phyloP scores from a whole-genome alignment of 2,113 vertebrate species.

The Ctenodactylus gundi region DNA sequence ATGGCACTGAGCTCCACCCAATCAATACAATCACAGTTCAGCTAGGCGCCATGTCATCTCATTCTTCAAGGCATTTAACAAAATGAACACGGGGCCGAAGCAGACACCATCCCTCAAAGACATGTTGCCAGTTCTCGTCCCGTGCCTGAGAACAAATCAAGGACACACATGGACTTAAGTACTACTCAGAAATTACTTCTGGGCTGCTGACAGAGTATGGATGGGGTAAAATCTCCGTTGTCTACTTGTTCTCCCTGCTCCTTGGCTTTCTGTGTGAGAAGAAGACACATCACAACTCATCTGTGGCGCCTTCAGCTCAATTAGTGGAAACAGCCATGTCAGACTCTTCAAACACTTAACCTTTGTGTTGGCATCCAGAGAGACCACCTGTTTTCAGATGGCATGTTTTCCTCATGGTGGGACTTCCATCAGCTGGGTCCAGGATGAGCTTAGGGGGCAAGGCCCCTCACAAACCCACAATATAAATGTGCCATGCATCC shows the following conservation, averaged over 20 bases:
- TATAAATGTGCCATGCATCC: not conserved
- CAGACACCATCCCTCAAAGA: not conserved
- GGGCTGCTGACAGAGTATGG: not conserved
- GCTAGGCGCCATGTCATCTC: not conserved
- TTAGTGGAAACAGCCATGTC: accelerated
- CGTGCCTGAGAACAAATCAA: not conserved
- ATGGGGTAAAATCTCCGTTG: not conserved
- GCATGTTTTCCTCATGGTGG: accelerated
- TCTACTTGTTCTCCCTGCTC: not conserved
- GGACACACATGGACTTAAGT: not conserved
- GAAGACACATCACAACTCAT: not conserved
- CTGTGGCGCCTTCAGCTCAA: not conserved
- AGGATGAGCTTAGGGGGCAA: not conserved
- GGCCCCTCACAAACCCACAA: not conserved
- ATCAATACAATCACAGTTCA: not conserved
- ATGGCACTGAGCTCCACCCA: not conserved
- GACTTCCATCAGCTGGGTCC: no score
- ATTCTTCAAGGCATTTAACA: not conserved
- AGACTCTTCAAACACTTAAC: not conserved
- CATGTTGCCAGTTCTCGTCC: not conserved
- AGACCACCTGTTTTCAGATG: not conserved
- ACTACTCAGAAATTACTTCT: not conserved
- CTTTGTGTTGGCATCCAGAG: not conserved
- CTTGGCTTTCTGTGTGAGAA: not conserved
- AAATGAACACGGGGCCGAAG: not conserved